Evolutionary conservation across 2,113 vertebrate genomes (phyloP).

Genomic region (Halichoeres trimaculatus): DNA sequence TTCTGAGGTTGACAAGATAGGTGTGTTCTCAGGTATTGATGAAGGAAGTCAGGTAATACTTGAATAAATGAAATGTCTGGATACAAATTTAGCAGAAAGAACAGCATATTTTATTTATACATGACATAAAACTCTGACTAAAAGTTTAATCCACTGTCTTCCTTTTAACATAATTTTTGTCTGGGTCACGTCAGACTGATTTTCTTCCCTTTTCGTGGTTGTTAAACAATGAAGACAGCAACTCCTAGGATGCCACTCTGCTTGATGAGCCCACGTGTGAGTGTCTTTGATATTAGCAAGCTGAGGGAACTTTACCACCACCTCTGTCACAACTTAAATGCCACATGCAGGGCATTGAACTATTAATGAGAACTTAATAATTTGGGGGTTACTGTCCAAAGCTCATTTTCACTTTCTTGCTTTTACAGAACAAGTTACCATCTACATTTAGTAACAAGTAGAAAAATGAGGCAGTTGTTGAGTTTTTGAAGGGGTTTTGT

Average conservation of each 20-base stretch:
- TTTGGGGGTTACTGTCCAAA: slow-evolving; percentile 7
- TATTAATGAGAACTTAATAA: slow-evolving; percentile 44
- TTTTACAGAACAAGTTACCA: not conserved
- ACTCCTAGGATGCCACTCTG: not conserved
- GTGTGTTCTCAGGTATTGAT: no score
- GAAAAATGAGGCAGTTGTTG: not conserved
- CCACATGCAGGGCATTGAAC: slow-evolving; percentile 2
- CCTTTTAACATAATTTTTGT: no score
- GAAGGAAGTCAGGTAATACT: no score
- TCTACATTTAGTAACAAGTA: not conserved
- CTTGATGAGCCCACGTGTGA: no score
- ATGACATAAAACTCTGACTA: no score
- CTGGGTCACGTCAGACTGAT: not conserved
- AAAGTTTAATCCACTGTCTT: no score
- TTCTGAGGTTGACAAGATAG: no score
- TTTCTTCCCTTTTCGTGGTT: not conserved
- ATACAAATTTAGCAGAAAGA: not conserved
- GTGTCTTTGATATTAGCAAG: not conserved
- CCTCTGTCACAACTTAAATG: no score
- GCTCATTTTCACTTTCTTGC: slow-evolving; percentile 2
- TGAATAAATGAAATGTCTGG: no score
- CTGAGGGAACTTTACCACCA: no score
- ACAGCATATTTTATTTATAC: no score
- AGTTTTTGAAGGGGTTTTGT: no score
- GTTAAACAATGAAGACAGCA: not conserved